Base-by-base conservation (phyloP, 2,888 invertebrate species). In the Willowsia nigromaculata region DNA sequence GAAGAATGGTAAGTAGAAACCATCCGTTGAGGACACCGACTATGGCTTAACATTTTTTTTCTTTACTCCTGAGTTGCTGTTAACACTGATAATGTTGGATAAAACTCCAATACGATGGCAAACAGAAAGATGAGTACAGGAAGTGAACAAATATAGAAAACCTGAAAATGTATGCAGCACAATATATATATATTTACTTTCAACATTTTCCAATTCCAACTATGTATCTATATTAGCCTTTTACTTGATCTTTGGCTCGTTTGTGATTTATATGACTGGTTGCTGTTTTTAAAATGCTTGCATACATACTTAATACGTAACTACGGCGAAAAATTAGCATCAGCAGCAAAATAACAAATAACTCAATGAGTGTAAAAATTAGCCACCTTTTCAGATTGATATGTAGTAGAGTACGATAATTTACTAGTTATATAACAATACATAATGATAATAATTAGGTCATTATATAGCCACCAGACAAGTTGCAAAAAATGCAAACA, bases 81-180 rank as follows among this genome's bases (percentile, higher is more conserved):
- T 88, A 91, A 86, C 56, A 91, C 84, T 62, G 92, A 92, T 22
- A 91, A 80, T 22, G 90, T 91, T 56, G 92, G 92, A 59, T 91
- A 91, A 90, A 92, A 92, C 83, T 92, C 91, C 90, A 92, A 68
- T 59, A 93, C 83, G 83, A 93, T 89, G 76, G 93, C 92, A 68
- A 93, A 82, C 74, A 93, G 82, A 90, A 93, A 90, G 89, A 93
- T 90, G 90, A 91, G 90, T 81, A 92, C 88, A 82, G 93, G 92
- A 89, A 92, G 89, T 76, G 91, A 91, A 90, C 92, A 92, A 89
- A 92, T 91, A 89, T 91, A 92, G 91, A 92, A 91, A 65, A 92
- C 91, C 93, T 92, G 91, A 11, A 92, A 89, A 82, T 81, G n/a
- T 37, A 81, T 74, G 85, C 74, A 85, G 80, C 56, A 89, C 27